Percentiles rank a stretch among this genome's conserved stretches.
phyloP scores from a whole-genome alignment of 2,797 vertebrate genomes.

The Takifugu ocellatus region DNA sequence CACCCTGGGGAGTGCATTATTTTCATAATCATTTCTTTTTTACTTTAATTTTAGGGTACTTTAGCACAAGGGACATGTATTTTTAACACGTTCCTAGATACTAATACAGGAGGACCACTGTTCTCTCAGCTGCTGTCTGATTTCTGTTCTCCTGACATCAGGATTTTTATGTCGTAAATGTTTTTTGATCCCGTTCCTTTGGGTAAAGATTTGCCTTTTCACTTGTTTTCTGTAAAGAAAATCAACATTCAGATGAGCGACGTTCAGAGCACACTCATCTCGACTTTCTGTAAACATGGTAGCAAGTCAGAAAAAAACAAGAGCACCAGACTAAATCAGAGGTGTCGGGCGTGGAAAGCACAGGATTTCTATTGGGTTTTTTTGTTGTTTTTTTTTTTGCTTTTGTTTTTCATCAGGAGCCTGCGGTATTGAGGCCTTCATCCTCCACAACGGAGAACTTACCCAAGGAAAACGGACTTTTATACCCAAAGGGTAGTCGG shows the following conservation, averaged over 20 bases:
- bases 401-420: constrained; percentile 61
- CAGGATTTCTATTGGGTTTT: constrained; percentile 53
- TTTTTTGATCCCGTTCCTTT: constrained; percentile 57
- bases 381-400: constrained; percentile 13
- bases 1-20: constrained; percentile 55
- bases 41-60: constrained; percentile 61
- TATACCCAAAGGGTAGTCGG: constrained; percentile 57
- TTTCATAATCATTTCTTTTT: constrained; percentile 62
- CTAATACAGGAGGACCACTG: constrained; percentile 75
- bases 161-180: constrained; percentile 50
- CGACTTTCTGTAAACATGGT: constrained; percentile 62
- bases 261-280: constrained; percentile 53
- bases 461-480: constrained; percentile 66
- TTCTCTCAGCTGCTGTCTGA: constrained; percentile 74
- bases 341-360: constrained; percentile 71
- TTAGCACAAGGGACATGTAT: constrained; percentile 76
- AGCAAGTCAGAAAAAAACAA: constrained; percentile 44
- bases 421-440: constrained; percentile 75
- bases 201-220: constrained; percentile 61
- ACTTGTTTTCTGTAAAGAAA: constrained; percentile 46
- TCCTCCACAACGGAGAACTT: constrained; percentile 64
- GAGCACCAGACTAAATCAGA: constrained; percentile 53
- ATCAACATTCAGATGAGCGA: constrained; percentile 36
- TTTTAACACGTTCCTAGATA: constrained; percentile 72
- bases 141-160: constrained; percentile 51